These are phyloP conservation scores for Contarinia nasturtii DNA, from an alignment of 1,140 invertebrate species.

Conservation along the genomic window DNA sequence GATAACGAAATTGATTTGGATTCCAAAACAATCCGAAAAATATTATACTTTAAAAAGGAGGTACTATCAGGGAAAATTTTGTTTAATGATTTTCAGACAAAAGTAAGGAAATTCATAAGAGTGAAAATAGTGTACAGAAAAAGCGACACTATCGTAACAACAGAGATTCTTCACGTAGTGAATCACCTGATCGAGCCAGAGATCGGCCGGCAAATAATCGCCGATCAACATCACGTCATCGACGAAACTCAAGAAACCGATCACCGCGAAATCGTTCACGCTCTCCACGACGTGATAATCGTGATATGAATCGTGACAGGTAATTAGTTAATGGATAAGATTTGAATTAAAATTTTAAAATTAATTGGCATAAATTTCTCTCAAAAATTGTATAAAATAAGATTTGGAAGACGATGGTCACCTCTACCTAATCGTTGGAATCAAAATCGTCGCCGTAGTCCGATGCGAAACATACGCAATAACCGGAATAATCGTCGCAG, in stretches of 20 bases:
- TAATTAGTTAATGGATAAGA: too few relatives aligned
- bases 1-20: too few relatives aligned
- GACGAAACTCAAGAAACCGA: background rate
- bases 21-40: too few relatives aligned
- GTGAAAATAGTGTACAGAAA: constrained; percentile 54
- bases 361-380: too few relatives aligned
- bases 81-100: background rate
- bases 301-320: too few relatives aligned
- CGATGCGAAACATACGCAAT: constrained; percentile 4
- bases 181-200: constrained; percentile 23
- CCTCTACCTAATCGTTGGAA: constrained; percentile 6
- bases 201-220: background rate
- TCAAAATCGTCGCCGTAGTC: constrained; percentile 7
- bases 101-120: constrained; percentile 17
- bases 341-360: too few relatives aligned
- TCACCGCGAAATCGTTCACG: constrained; percentile 10
- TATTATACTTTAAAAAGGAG: too few relatives aligned
- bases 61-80: too few relatives aligned
- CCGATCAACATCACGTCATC: background rate
- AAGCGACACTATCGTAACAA: constrained; percentile 74
- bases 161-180: constrained; percentile 52
- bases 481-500: constrained; percentile 15
- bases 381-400: too few relatives aligned
- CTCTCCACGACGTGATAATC: constrained; percentile 8
- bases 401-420: constrained; percentile 10